Conservation (phyloP, 2,888 invertebrate species). For the Himalopsyche kuldschensis region DNA sequence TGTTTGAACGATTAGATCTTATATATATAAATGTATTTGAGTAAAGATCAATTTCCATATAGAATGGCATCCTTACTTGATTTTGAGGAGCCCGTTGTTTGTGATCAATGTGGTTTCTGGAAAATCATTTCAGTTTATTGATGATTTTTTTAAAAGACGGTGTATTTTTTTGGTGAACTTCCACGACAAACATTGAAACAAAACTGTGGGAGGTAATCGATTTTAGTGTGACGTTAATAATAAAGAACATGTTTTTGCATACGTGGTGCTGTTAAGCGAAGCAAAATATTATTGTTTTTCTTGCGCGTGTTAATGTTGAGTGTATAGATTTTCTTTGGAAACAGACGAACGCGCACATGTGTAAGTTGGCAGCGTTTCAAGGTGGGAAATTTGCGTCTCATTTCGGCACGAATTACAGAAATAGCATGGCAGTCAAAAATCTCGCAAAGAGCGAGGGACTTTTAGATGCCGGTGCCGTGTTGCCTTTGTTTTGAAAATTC, state of each 20-base stretch:
- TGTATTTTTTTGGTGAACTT: no score
- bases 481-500: not conserved
- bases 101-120: no score
- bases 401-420: slow-evolving; percentile 50
- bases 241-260: not conserved
- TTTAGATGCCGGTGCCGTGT: not conserved
- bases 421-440: slow-evolving; percentile 23
- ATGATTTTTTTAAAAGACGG: no score
- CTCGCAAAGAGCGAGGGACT: slow-evolving; percentile 6
- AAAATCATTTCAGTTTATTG: no score
- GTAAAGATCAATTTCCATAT: no score
- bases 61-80: no score
- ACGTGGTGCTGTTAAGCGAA: not conserved
- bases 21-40: no score
- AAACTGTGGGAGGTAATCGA: no score
- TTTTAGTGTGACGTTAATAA: no score
- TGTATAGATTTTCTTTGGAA: not conserved
- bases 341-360: not conserved
- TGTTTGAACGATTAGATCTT: no score
- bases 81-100: no score
- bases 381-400: slow-evolving; percentile 57
- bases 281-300: not conserved
- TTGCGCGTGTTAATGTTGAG: not conserved
- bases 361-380: slow-evolving; percentile 56
- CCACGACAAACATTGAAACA: no score